Evolutionary conservation across 2,888 invertebrate species (phyloP).

Genomic region (Beris morrisii): DNA sequence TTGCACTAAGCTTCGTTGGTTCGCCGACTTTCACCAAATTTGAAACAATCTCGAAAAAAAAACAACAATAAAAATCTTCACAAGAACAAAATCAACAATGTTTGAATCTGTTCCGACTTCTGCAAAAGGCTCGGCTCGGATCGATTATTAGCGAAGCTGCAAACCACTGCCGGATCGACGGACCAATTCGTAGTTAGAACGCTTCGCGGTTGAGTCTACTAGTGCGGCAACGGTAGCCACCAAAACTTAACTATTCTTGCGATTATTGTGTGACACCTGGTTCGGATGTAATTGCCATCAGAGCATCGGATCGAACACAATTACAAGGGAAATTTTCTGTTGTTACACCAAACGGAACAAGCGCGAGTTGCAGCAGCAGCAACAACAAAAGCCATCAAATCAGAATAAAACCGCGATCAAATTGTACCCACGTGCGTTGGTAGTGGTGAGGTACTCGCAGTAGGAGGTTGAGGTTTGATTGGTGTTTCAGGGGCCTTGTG

Average conservation of each 20-base stretch:
- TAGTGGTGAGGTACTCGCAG: conserved; percentile 12
- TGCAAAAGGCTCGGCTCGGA: neutral
- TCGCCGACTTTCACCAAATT: too few relatives aligned
- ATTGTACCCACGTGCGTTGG: neutral
- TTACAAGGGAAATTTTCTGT: neutral
- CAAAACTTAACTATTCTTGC: conserved; percentile 26
- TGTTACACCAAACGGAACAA: neutral
- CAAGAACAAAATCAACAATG: too few relatives aligned
- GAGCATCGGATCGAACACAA: conserved; percentile 18
- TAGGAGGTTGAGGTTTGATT: conserved; percentile 8
- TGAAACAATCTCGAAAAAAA: too few relatives aligned
- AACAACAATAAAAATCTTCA: too few relatives aligned
- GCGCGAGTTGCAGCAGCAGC: conserved; percentile 1
- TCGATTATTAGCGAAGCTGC: conserved; percentile 6
- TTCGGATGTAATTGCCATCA: conserved; percentile 15
- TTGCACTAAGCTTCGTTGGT: too few relatives aligned
- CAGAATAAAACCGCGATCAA: neutral
- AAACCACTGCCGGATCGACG: conserved; percentile 8
- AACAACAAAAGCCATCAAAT: conserved; percentile 10
- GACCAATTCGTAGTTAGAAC: neutral
- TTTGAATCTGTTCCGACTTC: too few relatives aligned
- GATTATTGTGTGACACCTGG: conserved; percentile 24
- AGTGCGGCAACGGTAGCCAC: conserved; percentile 20
- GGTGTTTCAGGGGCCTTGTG: neutral
- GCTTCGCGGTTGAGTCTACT: neutral